A percentile compares a stretch with the other conserved stretches of the same genome.
Evolutionary conservation across 92 coral and sea anemone genomes (phyloP).

Genomic region (Palythoa grandiflora): DNA sequence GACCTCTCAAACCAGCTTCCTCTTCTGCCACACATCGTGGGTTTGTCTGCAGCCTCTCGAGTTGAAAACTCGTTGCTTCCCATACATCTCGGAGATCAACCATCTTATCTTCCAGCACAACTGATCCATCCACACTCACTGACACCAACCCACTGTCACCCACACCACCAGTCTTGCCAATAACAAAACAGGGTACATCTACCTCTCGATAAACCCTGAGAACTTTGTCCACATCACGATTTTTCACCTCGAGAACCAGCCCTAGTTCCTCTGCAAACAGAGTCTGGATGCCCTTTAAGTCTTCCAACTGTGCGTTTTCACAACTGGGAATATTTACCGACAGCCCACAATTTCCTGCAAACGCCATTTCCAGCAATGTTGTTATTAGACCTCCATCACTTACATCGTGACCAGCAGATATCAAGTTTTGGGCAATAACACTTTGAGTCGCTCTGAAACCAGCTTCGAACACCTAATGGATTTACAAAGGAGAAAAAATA

Average conservation of each 20-base stretch:
- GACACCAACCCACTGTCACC: conserved; percentile 80
- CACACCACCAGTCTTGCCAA: conserved; percentile 76
- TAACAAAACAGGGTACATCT: conserved; percentile 70
- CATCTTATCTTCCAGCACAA: conserved; percentile 91
- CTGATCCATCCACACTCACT: conserved; percentile 72
- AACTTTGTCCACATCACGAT: conserved; percentile 73
- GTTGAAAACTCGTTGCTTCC: conserved; percentile 98
- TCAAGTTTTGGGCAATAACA: conserved; percentile 70
- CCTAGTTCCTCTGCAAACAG: conserved; percentile 97
- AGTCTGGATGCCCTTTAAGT: conserved; percentile 62
- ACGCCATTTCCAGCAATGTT: conserved; percentile 92
- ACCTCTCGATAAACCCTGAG: conserved; percentile 64
- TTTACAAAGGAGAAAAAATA: conserved; percentile 29
- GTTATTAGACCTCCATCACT: conserved; percentile 96
- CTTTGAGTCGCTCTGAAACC: conserved; percentile 87
- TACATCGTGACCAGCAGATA: conserved; percentile 93
- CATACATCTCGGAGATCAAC: conserved; percentile 89
- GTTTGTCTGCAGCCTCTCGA: conserved; percentile 90
- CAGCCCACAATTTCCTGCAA: conserved; percentile 95
- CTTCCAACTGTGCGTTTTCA: conserved; percentile 44
- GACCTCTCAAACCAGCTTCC: conserved; percentile 75
- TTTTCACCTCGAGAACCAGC: conserved; percentile 82
- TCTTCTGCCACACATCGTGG: conserved; percentile 92
- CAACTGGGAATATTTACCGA: conserved; percentile 64
- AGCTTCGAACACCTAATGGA: conserved; percentile 73